Base-by-base conservation (phyloP, 2,888 invertebrate genomes). In the Hemaris fuciformis region DNA sequence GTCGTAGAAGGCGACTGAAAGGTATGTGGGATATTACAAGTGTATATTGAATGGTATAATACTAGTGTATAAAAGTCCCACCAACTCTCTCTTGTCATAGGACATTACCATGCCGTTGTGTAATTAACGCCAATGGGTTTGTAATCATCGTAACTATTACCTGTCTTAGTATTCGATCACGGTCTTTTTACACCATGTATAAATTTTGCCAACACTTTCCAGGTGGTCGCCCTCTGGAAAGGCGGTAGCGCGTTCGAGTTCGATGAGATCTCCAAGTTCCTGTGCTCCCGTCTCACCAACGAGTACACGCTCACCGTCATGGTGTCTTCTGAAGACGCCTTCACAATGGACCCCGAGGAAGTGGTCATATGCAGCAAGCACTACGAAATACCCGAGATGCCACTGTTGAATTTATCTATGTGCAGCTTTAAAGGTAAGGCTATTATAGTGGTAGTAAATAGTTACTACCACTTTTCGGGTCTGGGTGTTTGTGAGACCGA, bases 181-280 rank as follows among this genome's bases (percentile, higher is more conserved):
- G n/a, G n/a, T n/a, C n/a, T n/a, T n/a, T n/a, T n/a, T n/a, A n/a
- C n/a, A n/a, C n/a, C n/a, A n/a, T n/a, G n/a, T n/a, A n/a, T n/a
- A n/a, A n/a, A n/a, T n/a, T n/a, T n/a, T 2, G 7, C 31, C 18
- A 43, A 41, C 59, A 2, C 53, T 57, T 70, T 67, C 1, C 62
- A 92, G 91, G 89, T 91, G 15, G 83, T 88, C 57, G 91, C 88
- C 0, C 78, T 92, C 0, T 92, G 91, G 91, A 81, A 84, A 69
- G 91, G 91, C 1, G 91, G 91, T 2, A 78, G 84, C 18, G 65
- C 85, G n/a, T 75, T 74, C 10, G 87, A 91, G 46, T 88, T 89
- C 25, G 73, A 79, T 0, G 84, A 86, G 41, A 85, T 92, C 38
- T 84, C 84, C 0, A 80, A 81, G 58, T 87, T 84, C 66, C 78